A percentile compares a stretch with the other conserved stretches of the same genome.
These are phyloP conservation scores for Plectus sambesii DNA, from an alignment of 1,140 invertebrate species.

Conservation along the genomic window DNA sequence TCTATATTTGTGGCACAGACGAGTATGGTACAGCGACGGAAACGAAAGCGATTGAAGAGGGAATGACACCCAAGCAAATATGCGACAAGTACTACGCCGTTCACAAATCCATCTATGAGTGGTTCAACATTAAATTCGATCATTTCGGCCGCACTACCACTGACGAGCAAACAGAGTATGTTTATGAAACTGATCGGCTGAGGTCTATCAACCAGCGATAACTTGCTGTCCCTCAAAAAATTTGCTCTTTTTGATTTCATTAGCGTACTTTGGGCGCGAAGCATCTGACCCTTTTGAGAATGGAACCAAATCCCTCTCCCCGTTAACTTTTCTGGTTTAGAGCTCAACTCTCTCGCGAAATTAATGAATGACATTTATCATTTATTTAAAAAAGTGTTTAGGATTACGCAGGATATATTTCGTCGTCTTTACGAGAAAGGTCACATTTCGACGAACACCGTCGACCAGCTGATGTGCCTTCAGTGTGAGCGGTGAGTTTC, in stretches of 20 bases:
- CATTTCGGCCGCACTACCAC: constrained; percentile 93
- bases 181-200: too few relatives aligned
- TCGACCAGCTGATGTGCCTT: constrained; percentile 83
- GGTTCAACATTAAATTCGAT: constrained; percentile 97
- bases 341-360: too few relatives aligned
- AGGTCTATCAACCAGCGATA: too few relatives aligned
- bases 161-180: constrained; percentile 76
- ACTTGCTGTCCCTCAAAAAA: too few relatives aligned
- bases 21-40: constrained; percentile 99
- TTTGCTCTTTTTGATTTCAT: too few relatives aligned
- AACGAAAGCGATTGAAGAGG: constrained; percentile 89
- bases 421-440: constrained; percentile 67
- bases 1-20: constrained; percentile 91
- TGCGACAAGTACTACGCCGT: constrained; percentile 85
- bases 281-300: too few relatives aligned
- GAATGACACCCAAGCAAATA: constrained; percentile 76
- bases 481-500: constrained; percentile 74
- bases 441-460: constrained; percentile 65
- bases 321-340: too few relatives aligned
- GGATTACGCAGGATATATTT: constrained; percentile 72
- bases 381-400: constrained; percentile 45
- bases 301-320: too few relatives aligned
- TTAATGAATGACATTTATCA: too few relatives aligned
- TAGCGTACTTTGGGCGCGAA: too few relatives aligned
- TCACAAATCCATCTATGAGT: constrained; percentile 84